Evolutionary conservation across 1,140 invertebrate genomes (phyloP).

Genomic region (Euglossa dilemma): DNA sequence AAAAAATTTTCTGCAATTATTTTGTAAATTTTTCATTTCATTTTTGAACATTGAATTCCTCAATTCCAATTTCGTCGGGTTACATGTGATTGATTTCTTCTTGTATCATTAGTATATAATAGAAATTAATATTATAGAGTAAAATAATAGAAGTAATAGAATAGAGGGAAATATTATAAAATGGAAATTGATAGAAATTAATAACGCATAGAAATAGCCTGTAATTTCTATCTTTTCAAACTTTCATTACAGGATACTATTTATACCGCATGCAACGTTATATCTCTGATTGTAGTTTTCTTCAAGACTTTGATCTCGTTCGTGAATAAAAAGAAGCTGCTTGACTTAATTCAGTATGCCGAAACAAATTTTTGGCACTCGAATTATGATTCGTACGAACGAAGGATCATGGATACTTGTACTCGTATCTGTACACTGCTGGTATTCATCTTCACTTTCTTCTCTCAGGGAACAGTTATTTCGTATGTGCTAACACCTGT

Average conservation of each 20-base stretch:
- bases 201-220: too few relatives aligned
- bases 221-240: too few relatives aligned
- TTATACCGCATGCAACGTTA: slow-evolving; percentile 34
- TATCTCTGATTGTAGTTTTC: slow-evolving; percentile 45
- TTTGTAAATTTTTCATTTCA: too few relatives aligned
- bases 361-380: slow-evolving; percentile 57
- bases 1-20: too few relatives aligned
- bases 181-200: too few relatives aligned
- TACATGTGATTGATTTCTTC: too few relatives aligned
- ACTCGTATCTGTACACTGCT: slow-evolving; percentile 35
- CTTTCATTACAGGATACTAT: slow-evolving; percentile 41
- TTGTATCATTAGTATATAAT: too few relatives aligned
- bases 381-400: slow-evolving; percentile 39
- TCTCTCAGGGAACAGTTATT: slow-evolving; percentile 23
- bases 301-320: slow-evolving; percentile 38
- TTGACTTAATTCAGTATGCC: slow-evolving; percentile 40
- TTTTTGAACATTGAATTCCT: too few relatives aligned
- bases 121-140: too few relatives aligned
- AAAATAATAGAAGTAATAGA: too few relatives aligned
- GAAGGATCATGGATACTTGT: slow-evolving; percentile 14
- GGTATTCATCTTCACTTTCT: slow-evolving; percentile 49
- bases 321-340: slow-evolving; percentile 10
- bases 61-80: too few relatives aligned
- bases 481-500: slow-evolving; percentile 52
- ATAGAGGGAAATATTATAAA: too few relatives aligned